phyloP scores from a whole-genome alignment of 1,140 invertebrate genomes.

The Penaeus vannamei region DNA sequence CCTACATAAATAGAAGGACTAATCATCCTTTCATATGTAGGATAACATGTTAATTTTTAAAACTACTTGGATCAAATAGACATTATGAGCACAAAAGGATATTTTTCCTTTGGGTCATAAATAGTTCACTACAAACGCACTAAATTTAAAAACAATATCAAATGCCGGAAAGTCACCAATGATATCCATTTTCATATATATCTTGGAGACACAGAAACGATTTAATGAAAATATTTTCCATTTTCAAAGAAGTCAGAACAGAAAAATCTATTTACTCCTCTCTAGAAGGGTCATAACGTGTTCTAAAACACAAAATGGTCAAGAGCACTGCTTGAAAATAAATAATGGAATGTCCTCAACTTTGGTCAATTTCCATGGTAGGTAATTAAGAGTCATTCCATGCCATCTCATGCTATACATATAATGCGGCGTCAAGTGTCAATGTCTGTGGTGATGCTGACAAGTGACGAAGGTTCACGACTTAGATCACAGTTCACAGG shows the following conservation, averaged over 20 bases:
- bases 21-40: too few species aligned
- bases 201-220: too few species aligned
- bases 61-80: too few species aligned
- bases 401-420: not conserved
- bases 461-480: not conserved
- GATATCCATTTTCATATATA: too few species aligned
- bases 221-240: too few species aligned
- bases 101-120: too few species aligned
- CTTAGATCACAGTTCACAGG: constrained; percentile 21
- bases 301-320: not conserved
- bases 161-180: too few species aligned
- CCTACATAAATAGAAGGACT: too few species aligned
- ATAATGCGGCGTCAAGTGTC: constrained; percentile 7
- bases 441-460: constrained; percentile 4
- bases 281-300: not conserved
- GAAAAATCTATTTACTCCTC: constrained; percentile 23
- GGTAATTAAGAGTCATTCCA: constrained; percentile 4
- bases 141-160: too few species aligned
- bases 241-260: not conserved
- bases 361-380: constrained; percentile 42
- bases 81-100: too few species aligned
- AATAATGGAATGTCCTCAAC: constrained; percentile 49
- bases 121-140: too few species aligned
- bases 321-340: constrained; percentile 18
- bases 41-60: too few species aligned